A percentile compares a stretch with the other conserved stretches of the same genome.
Conservation (phyloP, 2,888 invertebrate species). For the Monoplex corrugatus region DNA sequence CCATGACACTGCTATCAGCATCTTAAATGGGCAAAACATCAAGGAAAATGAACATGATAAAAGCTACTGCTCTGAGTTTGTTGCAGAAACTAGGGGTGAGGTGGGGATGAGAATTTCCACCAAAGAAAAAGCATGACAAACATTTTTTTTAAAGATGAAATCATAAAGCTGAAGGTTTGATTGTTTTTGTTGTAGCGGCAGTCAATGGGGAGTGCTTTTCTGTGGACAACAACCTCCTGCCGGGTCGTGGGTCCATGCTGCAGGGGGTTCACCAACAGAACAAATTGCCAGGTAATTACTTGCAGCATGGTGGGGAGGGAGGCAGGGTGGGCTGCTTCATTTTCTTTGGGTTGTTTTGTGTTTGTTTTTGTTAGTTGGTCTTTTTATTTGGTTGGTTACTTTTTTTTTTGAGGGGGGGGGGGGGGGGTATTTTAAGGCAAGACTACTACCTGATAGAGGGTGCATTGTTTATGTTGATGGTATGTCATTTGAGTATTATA, state of each 20-base stretch:
- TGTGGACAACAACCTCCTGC: slow-evolving; percentile 33
- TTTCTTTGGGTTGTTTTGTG: too few species aligned
- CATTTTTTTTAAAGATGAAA: background rate
- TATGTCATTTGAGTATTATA: too few species aligned
- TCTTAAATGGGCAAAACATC: background rate
- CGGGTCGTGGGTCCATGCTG: slow-evolving; percentile 41
- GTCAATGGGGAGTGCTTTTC: slow-evolving; percentile 52
- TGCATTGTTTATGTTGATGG: too few species aligned
- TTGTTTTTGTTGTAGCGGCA: slow-evolving; percentile 39
- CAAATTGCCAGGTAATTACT: slow-evolving; percentile 47
- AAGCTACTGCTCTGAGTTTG: too few species aligned
- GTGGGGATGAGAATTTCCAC: too few species aligned
- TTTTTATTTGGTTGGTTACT: too few species aligned
- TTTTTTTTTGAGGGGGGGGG: too few species aligned
- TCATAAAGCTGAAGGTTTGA: background rate
- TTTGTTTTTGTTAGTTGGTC: too few species aligned
- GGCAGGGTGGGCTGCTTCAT: background rate
- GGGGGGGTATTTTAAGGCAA: too few species aligned
- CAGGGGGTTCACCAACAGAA: slow-evolving; percentile 49
- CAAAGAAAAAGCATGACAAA: background rate
- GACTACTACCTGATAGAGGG: too few species aligned
- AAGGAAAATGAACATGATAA: too few species aligned
- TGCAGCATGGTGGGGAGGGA: background rate
- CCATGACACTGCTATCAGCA: background rate
- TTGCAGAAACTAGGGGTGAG: too few species aligned